These are phyloP conservation scores for Rugalucina vietnamica DNA, from an alignment of 2,888 invertebrate genomes.

Conservation along the genomic window DNA sequence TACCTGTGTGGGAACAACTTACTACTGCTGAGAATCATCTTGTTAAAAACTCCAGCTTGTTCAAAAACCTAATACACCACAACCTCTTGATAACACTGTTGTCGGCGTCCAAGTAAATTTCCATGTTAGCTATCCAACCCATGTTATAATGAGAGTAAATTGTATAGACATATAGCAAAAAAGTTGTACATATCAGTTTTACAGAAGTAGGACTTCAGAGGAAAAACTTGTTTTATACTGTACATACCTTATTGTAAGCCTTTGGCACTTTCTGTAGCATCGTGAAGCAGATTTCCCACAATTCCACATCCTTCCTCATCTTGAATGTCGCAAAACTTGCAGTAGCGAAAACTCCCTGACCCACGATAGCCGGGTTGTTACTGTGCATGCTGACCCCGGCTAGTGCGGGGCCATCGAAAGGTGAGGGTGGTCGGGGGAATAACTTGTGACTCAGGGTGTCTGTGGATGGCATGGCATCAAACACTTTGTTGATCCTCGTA, in stretches of 20 bases:
- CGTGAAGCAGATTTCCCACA: slow-evolving; percentile 82
- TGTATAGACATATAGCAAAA: no score
- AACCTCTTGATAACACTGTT: no score
- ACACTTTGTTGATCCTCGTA: slow-evolving; percentile 82
- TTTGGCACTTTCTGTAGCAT: slow-evolving; percentile 82
- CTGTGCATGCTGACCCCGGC: slow-evolving; percentile 79
- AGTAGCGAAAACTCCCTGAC: slow-evolving; percentile 80
- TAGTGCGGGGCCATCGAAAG: slow-evolving; percentile 79
- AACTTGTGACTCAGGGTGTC: slow-evolving; percentile 80
- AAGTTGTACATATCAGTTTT: no score
- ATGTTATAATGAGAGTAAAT: no score
- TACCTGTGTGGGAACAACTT: no score
- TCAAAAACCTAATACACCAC: no score
- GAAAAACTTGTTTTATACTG: no score
- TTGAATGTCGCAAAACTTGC: slow-evolving; percentile 80
- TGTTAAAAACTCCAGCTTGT: no score
- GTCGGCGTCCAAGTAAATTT: no score
- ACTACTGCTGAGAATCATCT: no score
- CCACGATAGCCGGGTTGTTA: slow-evolving; percentile 78
- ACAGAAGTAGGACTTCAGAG: no score
- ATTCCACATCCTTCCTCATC: slow-evolving; percentile 81
- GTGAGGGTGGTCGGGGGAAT: slow-evolving; percentile 81
- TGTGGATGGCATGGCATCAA: slow-evolving; percentile 82
- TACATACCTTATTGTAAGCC: slow-evolving; percentile 80
- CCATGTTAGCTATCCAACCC: no score